Conservation (phyloP, 2,888 invertebrate species). For the Punctoribates punctum region DNA sequence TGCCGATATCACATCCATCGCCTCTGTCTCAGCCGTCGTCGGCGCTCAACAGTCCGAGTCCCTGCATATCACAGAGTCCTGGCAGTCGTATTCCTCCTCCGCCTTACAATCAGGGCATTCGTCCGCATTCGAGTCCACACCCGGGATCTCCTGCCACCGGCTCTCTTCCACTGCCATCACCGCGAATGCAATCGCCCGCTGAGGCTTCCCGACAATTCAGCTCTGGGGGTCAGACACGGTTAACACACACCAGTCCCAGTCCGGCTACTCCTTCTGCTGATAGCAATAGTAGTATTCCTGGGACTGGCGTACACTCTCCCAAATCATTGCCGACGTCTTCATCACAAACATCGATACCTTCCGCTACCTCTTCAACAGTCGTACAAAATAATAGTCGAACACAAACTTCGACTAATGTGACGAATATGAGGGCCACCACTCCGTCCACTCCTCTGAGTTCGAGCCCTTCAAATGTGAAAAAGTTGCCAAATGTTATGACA, state of each 20-base stretch:
- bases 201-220: conserved; percentile 7
- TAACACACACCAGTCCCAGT: conserved; percentile 46
- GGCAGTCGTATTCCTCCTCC: conserved; percentile 62
- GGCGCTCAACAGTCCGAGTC: conserved; percentile 49
- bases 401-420: conserved; percentile 8
- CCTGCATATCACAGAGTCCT: conserved; percentile 49
- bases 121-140: conserved; percentile 67
- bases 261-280: conserved; percentile 47
- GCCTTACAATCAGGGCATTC: conserved; percentile 69
- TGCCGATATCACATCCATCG: conserved; percentile 34
- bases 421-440: conserved; percentile 20
- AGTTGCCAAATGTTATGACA: conserved; percentile 1
- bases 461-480: conserved; percentile 28
- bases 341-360: conserved; percentile 4
- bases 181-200: conserved; percentile 61
- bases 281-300: conserved; percentile 40
- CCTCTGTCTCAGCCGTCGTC: conserved; percentile 46
- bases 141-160: conserved; percentile 61
- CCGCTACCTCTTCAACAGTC: conserved; percentile 21
- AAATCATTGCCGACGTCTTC: conserved; percentile 29
- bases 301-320: conserved; percentile 34
- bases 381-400: conserved; percentile 28
- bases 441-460: conserved; percentile 30
- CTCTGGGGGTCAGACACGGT: conserved; percentile 42
- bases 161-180: conserved; percentile 69